These are phyloP conservation scores for Cacatua alba DNA, from an alignment of 2,113 vertebrate genomes.

Conservation along the genomic window DNA sequence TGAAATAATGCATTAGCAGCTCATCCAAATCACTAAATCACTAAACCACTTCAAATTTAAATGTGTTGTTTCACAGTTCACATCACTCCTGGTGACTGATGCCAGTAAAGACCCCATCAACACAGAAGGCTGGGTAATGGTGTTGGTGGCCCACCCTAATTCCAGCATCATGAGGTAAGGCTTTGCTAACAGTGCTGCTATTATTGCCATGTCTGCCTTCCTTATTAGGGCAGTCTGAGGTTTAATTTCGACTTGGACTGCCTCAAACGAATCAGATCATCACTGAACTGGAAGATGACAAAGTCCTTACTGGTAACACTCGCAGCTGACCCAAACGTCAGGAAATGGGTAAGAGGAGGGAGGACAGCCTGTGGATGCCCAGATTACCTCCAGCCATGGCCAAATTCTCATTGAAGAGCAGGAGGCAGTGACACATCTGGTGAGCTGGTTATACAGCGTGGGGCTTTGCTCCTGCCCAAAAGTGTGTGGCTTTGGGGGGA, in stretches of 20 bases:
- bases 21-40: background rate
- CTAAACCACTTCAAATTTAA: background rate
- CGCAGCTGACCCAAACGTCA: background rate
- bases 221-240: constrained; percentile 12
- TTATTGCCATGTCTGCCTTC: background rate
- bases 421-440: background rate
- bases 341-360: background rate
- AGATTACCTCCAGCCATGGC: background rate
- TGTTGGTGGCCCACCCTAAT: constrained; percentile 72
- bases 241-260: background rate
- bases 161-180: constrained; percentile 69
- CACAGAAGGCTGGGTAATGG: constrained; percentile 37
- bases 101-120: constrained; percentile 49
- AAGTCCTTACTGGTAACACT: background rate
- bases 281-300: background rate
- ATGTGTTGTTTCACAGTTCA: constrained; percentile 50
- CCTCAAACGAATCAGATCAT: background rate
- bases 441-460: background rate
- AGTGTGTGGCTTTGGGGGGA: background rate
- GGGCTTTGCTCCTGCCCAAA: accelerated
- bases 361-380: background rate
- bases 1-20: background rate
- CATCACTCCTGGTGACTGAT: constrained; percentile 63
- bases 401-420: background rate
- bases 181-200: background rate